phyloP scores from a whole-genome alignment of 2,113 vertebrate species.

The Machaerirhynchus nigripectus region DNA sequence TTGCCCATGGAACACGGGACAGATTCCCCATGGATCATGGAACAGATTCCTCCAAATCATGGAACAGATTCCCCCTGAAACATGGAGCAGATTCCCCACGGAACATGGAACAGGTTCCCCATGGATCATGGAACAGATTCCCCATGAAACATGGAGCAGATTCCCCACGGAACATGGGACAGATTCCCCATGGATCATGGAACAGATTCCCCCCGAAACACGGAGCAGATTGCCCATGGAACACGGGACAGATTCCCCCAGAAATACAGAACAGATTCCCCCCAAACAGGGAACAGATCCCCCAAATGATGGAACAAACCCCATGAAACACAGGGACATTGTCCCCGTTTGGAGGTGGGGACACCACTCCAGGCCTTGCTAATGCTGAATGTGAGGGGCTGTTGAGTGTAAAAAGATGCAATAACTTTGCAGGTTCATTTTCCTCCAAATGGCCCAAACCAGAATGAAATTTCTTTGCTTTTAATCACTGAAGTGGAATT shows the following conservation, averaged over 20 bases:
- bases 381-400: not conserved
- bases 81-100: not conserved
- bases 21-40: not conserved
- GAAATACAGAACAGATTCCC: not conserved
- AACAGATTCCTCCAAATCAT: accelerated
- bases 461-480: not conserved
- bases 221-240: not conserved
- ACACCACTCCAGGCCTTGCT: not conserved
- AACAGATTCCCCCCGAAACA: not conserved
- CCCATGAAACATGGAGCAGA: not conserved
- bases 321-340: not conserved
- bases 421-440: not conserved
- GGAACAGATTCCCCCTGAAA: not conserved
- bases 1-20: not conserved
- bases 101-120: accelerated
- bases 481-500: constrained; percentile 19
- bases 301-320: not conserved
- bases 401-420: not conserved
- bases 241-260: accelerated
- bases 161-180: not conserved
- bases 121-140: not conserved
- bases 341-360: not conserved
- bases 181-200: not conserved
- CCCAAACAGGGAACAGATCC: not conserved
- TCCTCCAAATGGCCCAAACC: not conserved